Conservation (phyloP, 2,888 invertebrate genomes). For the Eilema caniola region DNA sequence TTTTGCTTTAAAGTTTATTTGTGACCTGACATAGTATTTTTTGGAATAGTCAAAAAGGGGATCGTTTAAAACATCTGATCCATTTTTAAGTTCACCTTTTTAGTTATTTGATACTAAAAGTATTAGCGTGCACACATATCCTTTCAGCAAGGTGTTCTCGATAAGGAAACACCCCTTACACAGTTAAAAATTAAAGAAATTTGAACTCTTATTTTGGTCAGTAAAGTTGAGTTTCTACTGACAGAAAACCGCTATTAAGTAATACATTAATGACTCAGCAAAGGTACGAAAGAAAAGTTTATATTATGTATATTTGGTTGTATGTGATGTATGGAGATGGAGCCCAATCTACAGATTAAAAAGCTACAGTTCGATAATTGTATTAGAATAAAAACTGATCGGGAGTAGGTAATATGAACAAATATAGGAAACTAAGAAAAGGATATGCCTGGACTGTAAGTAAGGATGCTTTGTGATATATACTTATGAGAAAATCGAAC, state of each 20-base stretch:
- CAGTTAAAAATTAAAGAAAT: not conserved
- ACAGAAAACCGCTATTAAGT: constrained; percentile 14
- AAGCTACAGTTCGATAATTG: not conserved
- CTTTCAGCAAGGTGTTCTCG: constrained; percentile 11
- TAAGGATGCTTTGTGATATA: too few relatives aligned
- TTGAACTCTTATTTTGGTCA: rapidly evolving
- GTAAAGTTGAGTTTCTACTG: constrained; percentile 15
- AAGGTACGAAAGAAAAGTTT: constrained; percentile 30
- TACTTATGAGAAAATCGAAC: too few relatives aligned
- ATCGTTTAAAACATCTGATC: constrained; percentile 20
- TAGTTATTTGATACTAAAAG: constrained; percentile 20
- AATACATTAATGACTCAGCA: constrained; percentile 39
- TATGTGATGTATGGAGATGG: not conserved
- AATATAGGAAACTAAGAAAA: too few relatives aligned
- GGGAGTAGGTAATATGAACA: too few relatives aligned
- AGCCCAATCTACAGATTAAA: not conserved
- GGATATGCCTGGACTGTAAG: too few relatives aligned
- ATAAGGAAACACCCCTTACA: constrained; percentile 10
- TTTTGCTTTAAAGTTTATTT: too few relatives aligned
- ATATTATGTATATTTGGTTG: constrained; percentile 29
- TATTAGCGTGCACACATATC: constrained; percentile 23
- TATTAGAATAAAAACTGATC: too few relatives aligned
- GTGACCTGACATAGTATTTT: not conserved
- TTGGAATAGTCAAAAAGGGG: not conserved
- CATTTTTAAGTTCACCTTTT: constrained; percentile 9